These are phyloP conservation scores for Acanthosepion lycidas DNA, from an alignment of 2,888 invertebrate genomes.

Conservation along the genomic window DNA sequence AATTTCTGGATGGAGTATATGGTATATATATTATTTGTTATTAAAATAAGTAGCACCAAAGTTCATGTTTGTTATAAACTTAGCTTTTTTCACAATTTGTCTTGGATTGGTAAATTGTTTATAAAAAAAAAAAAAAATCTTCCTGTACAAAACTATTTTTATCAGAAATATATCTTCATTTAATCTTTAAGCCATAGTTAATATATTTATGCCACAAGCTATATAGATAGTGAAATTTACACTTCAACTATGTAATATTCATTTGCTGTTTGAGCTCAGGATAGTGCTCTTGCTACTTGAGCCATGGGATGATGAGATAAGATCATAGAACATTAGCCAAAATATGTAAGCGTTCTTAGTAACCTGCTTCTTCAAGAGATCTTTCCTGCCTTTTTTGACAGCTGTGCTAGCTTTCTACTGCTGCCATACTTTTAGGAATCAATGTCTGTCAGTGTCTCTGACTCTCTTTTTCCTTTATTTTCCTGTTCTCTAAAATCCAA, in stretches of 20 bases:
- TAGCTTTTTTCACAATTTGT: background rate
- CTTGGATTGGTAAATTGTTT: background rate
- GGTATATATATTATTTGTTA: too few relatives aligned
- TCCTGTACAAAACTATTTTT: background rate
- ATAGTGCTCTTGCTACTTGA: constrained; percentile 6
- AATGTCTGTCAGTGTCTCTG: background rate
- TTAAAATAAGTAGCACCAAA: too few relatives aligned
- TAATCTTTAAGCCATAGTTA: background rate
- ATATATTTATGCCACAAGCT: background rate
- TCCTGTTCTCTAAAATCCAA: background rate
- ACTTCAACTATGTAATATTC: background rate
- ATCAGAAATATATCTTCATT: background rate
- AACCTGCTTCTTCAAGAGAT: constrained; percentile 20
- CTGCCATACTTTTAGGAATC: constrained; percentile 9
- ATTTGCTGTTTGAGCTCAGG: constrained; percentile 3
- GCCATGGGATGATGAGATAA: constrained; percentile 21
- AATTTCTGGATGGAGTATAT: too few relatives aligned
- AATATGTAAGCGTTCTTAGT: constrained; percentile 33
- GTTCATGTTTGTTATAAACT: too few relatives aligned
- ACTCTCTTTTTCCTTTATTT: background rate
- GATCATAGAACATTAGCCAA: constrained; percentile 33
- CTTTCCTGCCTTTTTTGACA: background rate
- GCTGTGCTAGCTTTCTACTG: background rate
- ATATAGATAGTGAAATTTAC: background rate
- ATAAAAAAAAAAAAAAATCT: background rate